These are phyloP conservation scores for Vespertilio murinus DNA, from an alignment of 2,797 vertebrate genomes.

Conservation along the genomic window DNA sequence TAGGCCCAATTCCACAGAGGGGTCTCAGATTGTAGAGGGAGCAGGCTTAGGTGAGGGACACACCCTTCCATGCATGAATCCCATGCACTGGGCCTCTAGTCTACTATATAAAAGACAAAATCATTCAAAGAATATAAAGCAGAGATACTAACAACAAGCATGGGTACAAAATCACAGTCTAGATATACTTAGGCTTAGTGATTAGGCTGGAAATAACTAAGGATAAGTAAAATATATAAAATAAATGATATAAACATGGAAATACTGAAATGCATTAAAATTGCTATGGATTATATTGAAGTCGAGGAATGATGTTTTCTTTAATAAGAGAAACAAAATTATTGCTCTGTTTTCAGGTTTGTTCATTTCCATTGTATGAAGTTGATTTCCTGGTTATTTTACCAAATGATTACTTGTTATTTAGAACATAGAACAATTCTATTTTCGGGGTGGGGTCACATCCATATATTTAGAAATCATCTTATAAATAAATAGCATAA, in stretches of 20 bases:
- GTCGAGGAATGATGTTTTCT: neutral
- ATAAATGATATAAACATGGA: neutral
- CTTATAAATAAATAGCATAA: neutral
- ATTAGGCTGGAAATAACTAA: neutral
- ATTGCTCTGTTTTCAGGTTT: neutral
- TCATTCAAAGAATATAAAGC: constrained; percentile 17
- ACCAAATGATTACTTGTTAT: neutral
- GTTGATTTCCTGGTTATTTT: neutral
- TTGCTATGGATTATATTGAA: neutral
- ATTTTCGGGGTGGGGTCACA: neutral
- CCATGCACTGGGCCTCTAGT: no score
- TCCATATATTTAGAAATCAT: neutral
- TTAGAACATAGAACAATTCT: neutral
- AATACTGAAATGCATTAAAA: neutral
- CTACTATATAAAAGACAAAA: constrained; percentile 57
- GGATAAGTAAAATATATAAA: neutral
- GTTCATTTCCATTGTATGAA: neutral
- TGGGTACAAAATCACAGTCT: neutral
- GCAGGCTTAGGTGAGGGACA: no score
- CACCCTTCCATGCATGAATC: no score
- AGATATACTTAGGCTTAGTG: neutral
- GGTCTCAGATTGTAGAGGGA: no score
- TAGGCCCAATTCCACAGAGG: no score
- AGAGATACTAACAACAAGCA: constrained; percentile 20
- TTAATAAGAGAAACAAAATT: neutral